These are phyloP conservation scores for Crambe crambe DNA, from an alignment of 37 sponge, comb jelly and placozoan species.

Conservation along the genomic window DNA sequence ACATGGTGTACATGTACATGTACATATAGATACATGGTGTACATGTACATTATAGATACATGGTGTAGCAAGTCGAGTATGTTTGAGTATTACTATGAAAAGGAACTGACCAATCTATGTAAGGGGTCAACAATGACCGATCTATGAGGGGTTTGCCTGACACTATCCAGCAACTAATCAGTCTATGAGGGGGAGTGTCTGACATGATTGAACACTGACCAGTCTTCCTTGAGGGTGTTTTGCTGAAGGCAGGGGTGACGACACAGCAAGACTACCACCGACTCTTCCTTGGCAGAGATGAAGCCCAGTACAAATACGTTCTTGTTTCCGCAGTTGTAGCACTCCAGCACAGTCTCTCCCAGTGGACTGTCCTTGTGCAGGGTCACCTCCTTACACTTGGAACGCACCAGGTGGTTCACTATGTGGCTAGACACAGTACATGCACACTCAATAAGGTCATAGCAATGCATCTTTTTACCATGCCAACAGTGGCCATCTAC, in stretches of 20 bases:
- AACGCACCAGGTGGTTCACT: slow-evolving; percentile 92
- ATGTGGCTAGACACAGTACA: slow-evolving; percentile 74
- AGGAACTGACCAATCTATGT: no score
- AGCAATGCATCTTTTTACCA: not conserved
- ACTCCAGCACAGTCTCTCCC: slow-evolving; percentile 95
- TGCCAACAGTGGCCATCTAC: not conserved
- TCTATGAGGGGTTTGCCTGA: not conserved
- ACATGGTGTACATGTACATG: no score
- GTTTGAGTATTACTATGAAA: no score
- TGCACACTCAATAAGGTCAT: not conserved
- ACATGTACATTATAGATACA: no score
- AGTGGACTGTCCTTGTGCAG: slow-evolving; percentile 96
- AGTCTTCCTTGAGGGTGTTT: slow-evolving; percentile 91
- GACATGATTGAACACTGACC: slow-evolving; percentile 38
- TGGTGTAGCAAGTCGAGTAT: no score
- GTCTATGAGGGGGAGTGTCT: slow-evolving; percentile 4
- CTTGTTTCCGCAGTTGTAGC: slow-evolving; percentile 96
- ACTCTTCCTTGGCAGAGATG: slow-evolving; percentile 97
- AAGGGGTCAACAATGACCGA: no score
- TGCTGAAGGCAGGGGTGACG: slow-evolving; percentile 92
- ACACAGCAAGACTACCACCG: slow-evolving; percentile 96
- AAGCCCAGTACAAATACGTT: slow-evolving; percentile 97
- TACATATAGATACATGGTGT: no score
- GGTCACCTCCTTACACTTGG: slow-evolving; percentile 90
- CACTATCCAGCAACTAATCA: no score